Percentiles rank a stretch among this genome's conserved stretches.
These are phyloP conservation scores for Blastomussa wellsi DNA, from an alignment of 92 coral and sea anemone genomes.

Conservation along the genomic window DNA sequence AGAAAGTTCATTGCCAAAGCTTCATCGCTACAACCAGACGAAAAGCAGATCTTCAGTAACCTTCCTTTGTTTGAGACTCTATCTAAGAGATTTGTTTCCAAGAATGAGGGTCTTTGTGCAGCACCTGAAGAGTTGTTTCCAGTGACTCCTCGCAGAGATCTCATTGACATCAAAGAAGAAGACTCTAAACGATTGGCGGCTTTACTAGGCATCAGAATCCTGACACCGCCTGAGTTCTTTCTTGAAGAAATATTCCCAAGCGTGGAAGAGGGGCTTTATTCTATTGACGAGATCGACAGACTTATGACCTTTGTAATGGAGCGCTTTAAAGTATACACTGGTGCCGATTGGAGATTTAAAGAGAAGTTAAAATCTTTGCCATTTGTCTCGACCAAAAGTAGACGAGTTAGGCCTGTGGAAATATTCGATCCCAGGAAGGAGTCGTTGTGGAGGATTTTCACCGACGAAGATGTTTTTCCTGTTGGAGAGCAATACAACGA, in stretches of 20 bases:
- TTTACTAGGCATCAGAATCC: constrained; percentile 34
- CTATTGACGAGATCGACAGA: constrained; percentile 56
- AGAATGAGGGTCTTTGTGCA: constrained; percentile 38
- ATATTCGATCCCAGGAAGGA: constrained; percentile 65
- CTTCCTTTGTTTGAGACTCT: constrained; percentile 70
- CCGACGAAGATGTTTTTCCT: constrained; percentile 67
- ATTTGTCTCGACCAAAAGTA: constrained; percentile 48
- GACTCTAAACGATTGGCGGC: constrained; percentile 54
- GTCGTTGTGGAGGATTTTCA: constrained; percentile 31
- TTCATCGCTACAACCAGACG: constrained; percentile 14
- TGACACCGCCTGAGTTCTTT: constrained; percentile 31
- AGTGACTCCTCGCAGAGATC: constrained; percentile 25
- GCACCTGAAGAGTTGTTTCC: constrained; percentile 56
- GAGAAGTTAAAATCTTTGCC: constrained; percentile 43
- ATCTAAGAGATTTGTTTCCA: constrained; percentile 46
- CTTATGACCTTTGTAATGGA: constrained; percentile 51
- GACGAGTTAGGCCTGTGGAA: constrained; percentile 49
- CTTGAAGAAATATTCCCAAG: constrained; percentile 51
- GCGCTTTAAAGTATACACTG: constrained; percentile 35
- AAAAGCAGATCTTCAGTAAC: constrained; percentile 29
- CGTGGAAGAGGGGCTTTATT: constrained; percentile 30
- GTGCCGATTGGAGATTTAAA: constrained; percentile 11
- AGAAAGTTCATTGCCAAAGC: constrained; percentile 55
- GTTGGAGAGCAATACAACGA: constrained; percentile 28
- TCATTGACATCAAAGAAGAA: constrained; percentile 51